Percentiles rank a stretch among this genome's conserved stretches.
Conservation (phyloP, 1,140 invertebrate species). For the Bombus impatiens region DNA sequence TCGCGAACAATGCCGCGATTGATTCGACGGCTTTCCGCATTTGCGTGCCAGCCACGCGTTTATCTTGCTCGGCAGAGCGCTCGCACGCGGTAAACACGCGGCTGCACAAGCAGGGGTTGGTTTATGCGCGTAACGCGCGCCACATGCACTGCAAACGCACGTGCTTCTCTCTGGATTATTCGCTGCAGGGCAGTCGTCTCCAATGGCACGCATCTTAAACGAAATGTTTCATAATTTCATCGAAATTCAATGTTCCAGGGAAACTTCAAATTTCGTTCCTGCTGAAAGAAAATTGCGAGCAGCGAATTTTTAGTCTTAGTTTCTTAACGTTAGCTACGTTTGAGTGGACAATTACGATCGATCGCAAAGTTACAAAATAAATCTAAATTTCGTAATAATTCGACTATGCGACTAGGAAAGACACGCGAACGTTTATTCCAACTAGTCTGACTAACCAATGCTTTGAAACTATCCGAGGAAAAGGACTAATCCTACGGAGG, state of each 20-base stretch:
- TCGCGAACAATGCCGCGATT: constrained; percentile 52
- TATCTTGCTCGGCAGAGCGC: constrained; percentile 33
- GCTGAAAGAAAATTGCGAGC: too few species aligned
- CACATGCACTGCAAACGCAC: neutral
- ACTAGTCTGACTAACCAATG: neutral
- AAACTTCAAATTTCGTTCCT: too few species aligned
- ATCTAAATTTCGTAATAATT: neutral
- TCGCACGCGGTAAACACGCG: constrained; percentile 15
- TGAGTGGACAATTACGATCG: neutral
- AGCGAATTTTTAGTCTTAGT: too few species aligned
- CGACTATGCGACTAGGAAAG: neutral
- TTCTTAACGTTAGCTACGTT: too few species aligned
- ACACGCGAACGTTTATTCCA: fast-evolving
- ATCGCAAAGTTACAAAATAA: too few species aligned
- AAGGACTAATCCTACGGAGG: neutral
- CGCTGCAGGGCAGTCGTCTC: too few species aligned
- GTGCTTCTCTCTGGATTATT: neutral
- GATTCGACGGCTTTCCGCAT: constrained; percentile 54
- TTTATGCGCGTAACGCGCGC: constrained; percentile 35
- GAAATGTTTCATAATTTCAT: too few species aligned
- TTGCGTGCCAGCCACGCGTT: constrained; percentile 48
- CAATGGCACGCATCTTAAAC: too few species aligned
- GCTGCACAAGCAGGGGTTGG: constrained; percentile 15
- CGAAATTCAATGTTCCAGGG: too few species aligned
- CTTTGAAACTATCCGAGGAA: neutral